Conservation (phyloP, 2,797 vertebrate species). For the Spinus pinus region DNA sequence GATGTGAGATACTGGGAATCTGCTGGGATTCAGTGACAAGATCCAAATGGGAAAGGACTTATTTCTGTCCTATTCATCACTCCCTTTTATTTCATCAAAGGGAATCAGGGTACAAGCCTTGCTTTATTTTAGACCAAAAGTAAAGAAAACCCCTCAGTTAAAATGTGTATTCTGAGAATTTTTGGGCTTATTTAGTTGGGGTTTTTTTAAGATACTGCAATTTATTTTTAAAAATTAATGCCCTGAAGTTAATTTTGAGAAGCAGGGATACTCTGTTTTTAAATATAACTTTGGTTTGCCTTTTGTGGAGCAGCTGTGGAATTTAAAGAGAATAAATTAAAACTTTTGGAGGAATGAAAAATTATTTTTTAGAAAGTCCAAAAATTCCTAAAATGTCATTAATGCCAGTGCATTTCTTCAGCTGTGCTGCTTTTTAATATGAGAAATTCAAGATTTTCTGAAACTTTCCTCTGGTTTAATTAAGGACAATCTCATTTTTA, state of each 20-base stretch:
- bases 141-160: fast-evolving
- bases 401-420: neutral
- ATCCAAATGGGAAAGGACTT: neutral
- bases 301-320: neutral
- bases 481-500: fast-evolving
- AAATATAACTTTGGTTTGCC: neutral
- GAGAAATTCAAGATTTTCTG: neutral
- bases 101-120: neutral
- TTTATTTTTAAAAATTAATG: neutral
- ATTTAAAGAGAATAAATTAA: neutral
- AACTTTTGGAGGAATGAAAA: neutral
- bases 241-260: neutral
- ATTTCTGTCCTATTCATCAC: neutral
- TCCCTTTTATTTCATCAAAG: neutral
- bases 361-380: neutral
- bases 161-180: neutral
- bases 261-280: neutral
- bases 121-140: neutral
- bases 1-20: neutral
- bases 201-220: no score
- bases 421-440: neutral
- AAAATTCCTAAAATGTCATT: neutral
- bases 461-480: neutral
- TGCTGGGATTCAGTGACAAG: neutral
- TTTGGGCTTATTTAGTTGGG: fast-evolving